These are phyloP conservation scores for Caenorhabditis macrosperma DNA, from an alignment of 2,888 invertebrate genomes.

Conservation along the genomic window DNA sequence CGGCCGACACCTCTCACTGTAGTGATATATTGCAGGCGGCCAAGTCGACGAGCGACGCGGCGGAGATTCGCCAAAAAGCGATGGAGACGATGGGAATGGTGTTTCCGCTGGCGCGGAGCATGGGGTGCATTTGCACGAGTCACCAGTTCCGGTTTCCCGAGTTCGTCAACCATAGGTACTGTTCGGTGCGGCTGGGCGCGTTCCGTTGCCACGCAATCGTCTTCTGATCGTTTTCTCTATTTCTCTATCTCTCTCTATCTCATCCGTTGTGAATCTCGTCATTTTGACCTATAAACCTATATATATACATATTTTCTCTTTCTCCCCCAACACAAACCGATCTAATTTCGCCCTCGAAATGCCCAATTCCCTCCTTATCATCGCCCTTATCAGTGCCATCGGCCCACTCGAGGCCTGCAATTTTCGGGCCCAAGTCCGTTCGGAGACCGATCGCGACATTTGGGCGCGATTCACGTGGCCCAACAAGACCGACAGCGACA, in stretches of 20 bases:
- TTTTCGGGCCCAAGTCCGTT: constrained; percentile 25
- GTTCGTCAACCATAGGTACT: constrained; percentile 29
- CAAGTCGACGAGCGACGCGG: constrained; percentile 5
- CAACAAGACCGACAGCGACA: constrained; percentile 40
- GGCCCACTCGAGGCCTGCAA: constrained; percentile 11
- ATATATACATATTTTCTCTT: not conserved
- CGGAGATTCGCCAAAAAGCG: constrained; percentile 17
- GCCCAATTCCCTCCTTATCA: not conserved
- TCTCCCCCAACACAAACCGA: too few species aligned
- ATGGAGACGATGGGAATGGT: constrained; percentile 29
- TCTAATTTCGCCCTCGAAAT: too few species aligned
- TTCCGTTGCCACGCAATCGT: constrained; percentile 42
- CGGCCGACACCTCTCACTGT: too few species aligned
- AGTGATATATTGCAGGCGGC: constrained; percentile 35
- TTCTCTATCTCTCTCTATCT: too few species aligned
- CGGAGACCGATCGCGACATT: constrained; percentile 41
- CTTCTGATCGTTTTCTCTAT: too few species aligned
- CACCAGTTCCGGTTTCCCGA: constrained; percentile 41
- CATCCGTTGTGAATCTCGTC: too few species aligned
- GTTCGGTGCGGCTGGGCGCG: constrained; percentile 23
- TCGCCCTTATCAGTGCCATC: not conserved
- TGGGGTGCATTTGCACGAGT: constrained; percentile 57
- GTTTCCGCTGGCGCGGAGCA: constrained; percentile 44
- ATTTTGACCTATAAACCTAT: constrained; percentile 37
- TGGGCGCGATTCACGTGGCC: constrained; percentile 45